Evolutionary conservation across 2,113 vertebrate genomes (phyloP), one percentile per base, ranked within the genome.

Genomic region (Sturnus vulgaris): DNA sequence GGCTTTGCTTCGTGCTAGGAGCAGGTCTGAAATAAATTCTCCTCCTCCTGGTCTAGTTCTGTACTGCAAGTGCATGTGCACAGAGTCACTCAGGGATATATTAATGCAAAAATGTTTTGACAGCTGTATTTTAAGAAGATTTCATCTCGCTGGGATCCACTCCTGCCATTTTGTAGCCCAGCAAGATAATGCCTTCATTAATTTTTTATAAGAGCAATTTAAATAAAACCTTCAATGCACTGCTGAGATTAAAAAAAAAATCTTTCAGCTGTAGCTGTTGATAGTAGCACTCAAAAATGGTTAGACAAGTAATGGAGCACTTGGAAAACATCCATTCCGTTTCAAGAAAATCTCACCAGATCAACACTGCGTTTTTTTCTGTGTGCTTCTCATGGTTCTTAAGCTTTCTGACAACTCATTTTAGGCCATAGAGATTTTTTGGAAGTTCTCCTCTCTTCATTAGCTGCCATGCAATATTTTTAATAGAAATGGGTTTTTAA

Each of bases 141-240:
- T 97, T 94, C 63, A 82, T 97, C 92, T 96, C 96, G n/a, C 88
- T 92, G 82, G 87, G 88, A 96, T 93, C 88, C 82, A 90, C 90
- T 96, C 93, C 93, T 96, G 90, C 94, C 90, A 92, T 94, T 94
- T 93, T 96, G 88, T 93, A 94, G 87, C 95, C 90, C 95, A 78
- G 71, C 91, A 97, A 97, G 88, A 96, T 97, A 97, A 97, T 96
- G 93, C 93, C 87, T 95, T 97, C 93, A 97, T 98, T 96, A 96
- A 96, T 95, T 97, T 97, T 97, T 96, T 95, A 97, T 97, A 90
- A 93, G 76, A 93, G 86, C 94, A 92, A 94, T 96, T 96, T 95
- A 97, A 97, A 96, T 94, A 92, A 96, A 97, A 92, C 91, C 63
- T 95, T 95, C 83, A 85, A 94, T 95, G 88, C 81, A 91, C 93